Percentiles rank a stretch among this genome's conserved stretches.
Evolutionary conservation across 2,113 vertebrate species (phyloP).

Genomic region (Ahaetulla prasina): DNA sequence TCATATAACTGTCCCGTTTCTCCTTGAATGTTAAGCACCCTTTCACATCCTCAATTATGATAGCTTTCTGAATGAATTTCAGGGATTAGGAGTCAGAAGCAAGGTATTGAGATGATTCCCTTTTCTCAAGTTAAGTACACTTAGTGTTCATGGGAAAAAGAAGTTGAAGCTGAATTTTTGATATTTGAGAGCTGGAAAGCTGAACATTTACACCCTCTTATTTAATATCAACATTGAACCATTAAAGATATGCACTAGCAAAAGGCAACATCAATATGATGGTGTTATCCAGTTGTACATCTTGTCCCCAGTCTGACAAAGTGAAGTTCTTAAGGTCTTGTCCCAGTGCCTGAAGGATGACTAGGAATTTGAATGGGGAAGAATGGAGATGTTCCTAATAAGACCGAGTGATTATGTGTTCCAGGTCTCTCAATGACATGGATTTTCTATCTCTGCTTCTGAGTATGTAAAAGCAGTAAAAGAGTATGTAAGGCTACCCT

Average conservation of each 20-base stretch:
- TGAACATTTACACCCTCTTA: not conserved
- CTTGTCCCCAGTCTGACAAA: not conserved
- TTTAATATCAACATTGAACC: not conserved
- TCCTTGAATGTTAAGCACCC: not conserved
- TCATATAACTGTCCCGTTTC: not conserved
- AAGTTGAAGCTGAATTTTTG: not conserved
- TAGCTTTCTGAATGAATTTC: not conserved
- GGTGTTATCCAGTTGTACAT: not conserved
- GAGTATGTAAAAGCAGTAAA: not conserved
- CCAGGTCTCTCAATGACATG: not conserved
- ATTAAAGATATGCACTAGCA: not conserved
- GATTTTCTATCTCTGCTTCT: not conserved
- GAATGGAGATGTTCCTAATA: not conserved
- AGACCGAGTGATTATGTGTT: not conserved
- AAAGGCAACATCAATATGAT: not conserved
- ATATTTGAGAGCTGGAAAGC: not conserved
- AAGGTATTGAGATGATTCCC: not conserved
- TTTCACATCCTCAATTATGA: not conserved
- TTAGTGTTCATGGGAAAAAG: not conserved
- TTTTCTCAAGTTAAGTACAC: not conserved
- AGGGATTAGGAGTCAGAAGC: not conserved
- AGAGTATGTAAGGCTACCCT: not conserved
- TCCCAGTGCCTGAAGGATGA: not conserved
- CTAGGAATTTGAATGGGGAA: not conserved
- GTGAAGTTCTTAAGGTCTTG: not conserved